Base-by-base conservation (phyloP, 2,113 vertebrate genomes). In the Trogon surrucura region DNA sequence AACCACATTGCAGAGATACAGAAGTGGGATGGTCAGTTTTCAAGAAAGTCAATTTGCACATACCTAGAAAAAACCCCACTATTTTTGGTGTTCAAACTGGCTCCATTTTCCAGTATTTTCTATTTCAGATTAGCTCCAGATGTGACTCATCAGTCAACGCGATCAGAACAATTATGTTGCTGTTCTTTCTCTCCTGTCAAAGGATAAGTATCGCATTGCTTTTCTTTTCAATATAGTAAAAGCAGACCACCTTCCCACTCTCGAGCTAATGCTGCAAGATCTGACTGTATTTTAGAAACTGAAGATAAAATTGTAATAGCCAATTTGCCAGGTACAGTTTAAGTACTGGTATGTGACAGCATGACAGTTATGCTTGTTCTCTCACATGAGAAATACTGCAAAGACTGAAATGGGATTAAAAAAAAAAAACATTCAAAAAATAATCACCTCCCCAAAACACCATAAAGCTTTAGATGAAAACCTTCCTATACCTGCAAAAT, bases 281-380 rank as follows among this genome's bases (percentile, higher is more conserved):
- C 32, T 61, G 13, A 74, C 44, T 80, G 48, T 18, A 32, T 29
- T 60, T 73, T 47, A 41, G 72, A 72, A 62, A 38, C 13, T 26
- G 14, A 85, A 85, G 32, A 70, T 6, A 11, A 9, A 85, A 64
- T 22, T 71, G 5, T 21, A 91, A 61, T 3, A 91, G 23, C 25
- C 18, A 38, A 20, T 45, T 79, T 88, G 54, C 62, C 50, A 80
- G 66, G 16, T 79, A 64, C 21, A 64, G 44, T 2, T 67, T 53
- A 85, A 91, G 51, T 64, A 75, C 21, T 2, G 0, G 13, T 11
- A 77, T 0, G 0, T 16, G 47, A 45, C 19, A 96, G 10, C 0
- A 0, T 16, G 29, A 54, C 18, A 81, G 6, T 38, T 80, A 26
- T 2, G 36, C 26, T 73, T n/a, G 11, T 66, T 77, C 25, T 60